Conservation (phyloP, 2,113 vertebrate genomes). For the Archocentrus centrarchus region DNA sequence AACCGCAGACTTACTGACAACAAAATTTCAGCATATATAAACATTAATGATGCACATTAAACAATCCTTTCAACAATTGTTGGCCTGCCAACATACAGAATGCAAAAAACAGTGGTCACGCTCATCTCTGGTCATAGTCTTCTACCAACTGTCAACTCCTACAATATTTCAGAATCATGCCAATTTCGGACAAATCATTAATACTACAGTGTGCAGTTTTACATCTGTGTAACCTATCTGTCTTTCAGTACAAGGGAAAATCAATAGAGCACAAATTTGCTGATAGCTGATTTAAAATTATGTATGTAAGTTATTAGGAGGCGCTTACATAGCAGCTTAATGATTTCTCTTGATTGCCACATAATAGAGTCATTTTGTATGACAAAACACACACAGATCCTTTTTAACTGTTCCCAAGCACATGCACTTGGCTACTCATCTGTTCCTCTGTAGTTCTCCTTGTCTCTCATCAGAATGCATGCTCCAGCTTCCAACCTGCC, state of each 20-base stretch:
- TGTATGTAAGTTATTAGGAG: neutral
- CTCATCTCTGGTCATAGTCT: slow-evolving; percentile 1
- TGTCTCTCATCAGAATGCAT: slow-evolving; percentile 43
- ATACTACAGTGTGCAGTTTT: neutral
- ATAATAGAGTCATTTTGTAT: neutral
- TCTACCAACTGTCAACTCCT: neutral
- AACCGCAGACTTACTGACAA: neutral
- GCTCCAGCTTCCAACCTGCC: slow-evolving; percentile 52
- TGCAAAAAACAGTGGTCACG: neutral
- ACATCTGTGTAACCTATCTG: neutral
- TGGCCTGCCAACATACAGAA: neutral
- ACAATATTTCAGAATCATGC: neutral
- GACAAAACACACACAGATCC: neutral
- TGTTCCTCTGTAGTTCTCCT: slow-evolving; percentile 21
- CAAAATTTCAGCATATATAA: neutral
- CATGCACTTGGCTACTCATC: slow-evolving; percentile 11
- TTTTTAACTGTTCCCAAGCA: slow-evolving; percentile 3
- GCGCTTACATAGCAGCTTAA: neutral
- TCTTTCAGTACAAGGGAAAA: neutral
- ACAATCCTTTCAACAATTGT: neutral
- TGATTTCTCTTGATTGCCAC: neutral
- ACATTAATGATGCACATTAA: neutral
- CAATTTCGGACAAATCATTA: neutral
- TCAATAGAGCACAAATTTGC: slow-evolving; percentile 6
- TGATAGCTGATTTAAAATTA: neutral